These are phyloP conservation scores for Atta cephalotes DNA, from an alignment of 1,140 invertebrate genomes.

Conservation along the genomic window DNA sequence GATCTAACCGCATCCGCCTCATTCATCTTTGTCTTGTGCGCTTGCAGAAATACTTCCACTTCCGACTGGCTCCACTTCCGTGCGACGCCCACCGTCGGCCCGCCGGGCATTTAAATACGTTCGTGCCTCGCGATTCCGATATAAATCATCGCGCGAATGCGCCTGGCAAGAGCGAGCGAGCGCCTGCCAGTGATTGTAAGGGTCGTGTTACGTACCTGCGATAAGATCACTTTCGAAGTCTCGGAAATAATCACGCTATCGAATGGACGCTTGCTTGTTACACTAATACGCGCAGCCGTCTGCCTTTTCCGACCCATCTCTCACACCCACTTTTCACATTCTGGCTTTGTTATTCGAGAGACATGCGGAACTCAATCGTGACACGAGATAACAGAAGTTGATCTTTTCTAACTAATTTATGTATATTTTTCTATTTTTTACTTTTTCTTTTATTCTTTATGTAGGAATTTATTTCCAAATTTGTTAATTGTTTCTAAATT, in stretches of 20 bases:
- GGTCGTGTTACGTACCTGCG: constrained; percentile 34
- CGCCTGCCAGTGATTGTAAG: constrained; percentile 39
- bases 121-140: constrained; percentile 58
- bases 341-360: neutral
- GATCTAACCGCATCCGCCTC: constrained; percentile 47
- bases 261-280: constrained; percentile 55
- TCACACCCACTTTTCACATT: neutral
- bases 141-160: constrained; percentile 53
- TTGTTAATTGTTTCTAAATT: neutral
- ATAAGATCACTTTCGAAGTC: constrained; percentile 55
- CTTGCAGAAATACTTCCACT: constrained; percentile 46
- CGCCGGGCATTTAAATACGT: constrained; percentile 52
- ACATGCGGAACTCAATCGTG: neutral
- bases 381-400: neutral
- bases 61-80: constrained; percentile 47
- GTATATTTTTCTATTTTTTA: constrained; percentile 8
- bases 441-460: neutral
- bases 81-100: constrained; percentile 49
- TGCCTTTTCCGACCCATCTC: constrained; percentile 18
- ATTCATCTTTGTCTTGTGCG: constrained; percentile 55
- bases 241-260: constrained; percentile 54
- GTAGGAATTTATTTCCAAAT: neutral
- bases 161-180: constrained; percentile 30
- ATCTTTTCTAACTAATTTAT: constrained; percentile 1
- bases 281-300: constrained; percentile 40